These are phyloP conservation scores for Eueremaeus valkanovi DNA, from an alignment of 2,888 invertebrate genomes.

Conservation along the genomic window DNA sequence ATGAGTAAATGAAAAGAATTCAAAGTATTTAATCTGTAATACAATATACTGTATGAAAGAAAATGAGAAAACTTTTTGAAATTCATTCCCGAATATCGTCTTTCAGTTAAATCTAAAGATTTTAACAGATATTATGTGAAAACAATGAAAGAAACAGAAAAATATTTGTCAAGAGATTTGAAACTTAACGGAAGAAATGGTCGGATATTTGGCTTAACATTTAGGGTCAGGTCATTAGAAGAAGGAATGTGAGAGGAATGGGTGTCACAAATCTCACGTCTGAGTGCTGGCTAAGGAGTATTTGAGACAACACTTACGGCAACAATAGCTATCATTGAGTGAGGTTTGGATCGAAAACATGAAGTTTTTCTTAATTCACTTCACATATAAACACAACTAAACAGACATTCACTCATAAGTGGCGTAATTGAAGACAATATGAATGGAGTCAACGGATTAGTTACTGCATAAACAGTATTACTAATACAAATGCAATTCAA, in stretches of 20 bases:
- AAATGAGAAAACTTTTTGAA: neutral
- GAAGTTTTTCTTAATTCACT: neutral
- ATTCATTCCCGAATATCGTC: neutral
- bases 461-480: neutral
- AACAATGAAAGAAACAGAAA: neutral
- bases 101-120: neutral
- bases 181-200: neutral
- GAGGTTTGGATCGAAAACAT: neutral
- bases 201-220: neutral
- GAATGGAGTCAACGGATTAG: neutral
- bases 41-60: neutral
- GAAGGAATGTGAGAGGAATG: neutral
- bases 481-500: too few species aligned
- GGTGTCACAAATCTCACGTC: neutral
- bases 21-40: neutral
- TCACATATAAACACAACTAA: constrained; percentile 4
- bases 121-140: neutral
- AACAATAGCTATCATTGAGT: neutral
- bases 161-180: neutral
- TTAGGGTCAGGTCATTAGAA: neutral
- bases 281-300: neutral
- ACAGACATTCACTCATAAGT: neutral
- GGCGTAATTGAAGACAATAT: constrained; percentile 18
- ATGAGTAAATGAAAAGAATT: neutral
- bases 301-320: neutral